These are phyloP conservation scores for Microcebus murinus DNA, from an alignment of 2,113 vertebrate species.

Conservation along the genomic window DNA sequence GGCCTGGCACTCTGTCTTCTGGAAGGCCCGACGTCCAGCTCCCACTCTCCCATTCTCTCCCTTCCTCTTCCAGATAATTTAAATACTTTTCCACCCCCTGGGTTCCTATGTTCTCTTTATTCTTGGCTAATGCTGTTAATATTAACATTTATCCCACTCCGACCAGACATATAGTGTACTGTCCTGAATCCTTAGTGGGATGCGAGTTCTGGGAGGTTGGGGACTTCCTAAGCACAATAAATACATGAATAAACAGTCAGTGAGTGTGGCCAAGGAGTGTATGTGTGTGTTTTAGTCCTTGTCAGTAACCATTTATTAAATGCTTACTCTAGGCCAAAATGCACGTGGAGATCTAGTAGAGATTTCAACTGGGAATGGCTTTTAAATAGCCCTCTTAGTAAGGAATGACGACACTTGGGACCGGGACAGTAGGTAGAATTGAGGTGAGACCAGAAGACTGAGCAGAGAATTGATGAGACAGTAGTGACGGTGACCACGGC, in stretches of 20 bases:
- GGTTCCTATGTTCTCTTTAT: background rate
- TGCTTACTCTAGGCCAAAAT: background rate
- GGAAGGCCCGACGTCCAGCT: background rate
- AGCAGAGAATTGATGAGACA: background rate
- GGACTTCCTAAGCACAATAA: background rate
- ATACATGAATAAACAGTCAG: background rate
- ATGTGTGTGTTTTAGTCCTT: background rate
- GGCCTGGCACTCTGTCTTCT: background rate
- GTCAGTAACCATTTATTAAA: background rate
- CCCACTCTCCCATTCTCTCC: background rate
- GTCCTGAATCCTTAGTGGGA: background rate
- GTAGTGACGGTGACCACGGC: background rate
- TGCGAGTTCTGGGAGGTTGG: background rate
- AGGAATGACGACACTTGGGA: background rate
- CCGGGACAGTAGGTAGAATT: no score
- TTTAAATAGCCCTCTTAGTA: background rate
- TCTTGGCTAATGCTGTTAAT: background rate
- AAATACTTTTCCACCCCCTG: background rate
- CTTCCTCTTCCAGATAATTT: background rate
- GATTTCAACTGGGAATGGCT: background rate
- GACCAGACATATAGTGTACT: background rate
- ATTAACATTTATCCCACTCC: background rate
- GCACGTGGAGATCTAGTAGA: background rate
- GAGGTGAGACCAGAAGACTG: background rate
- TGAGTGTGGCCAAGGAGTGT: background rate